Percentiles rank a stretch among this genome's conserved stretches.
These are phyloP conservation scores for Drosophila mauritiana DNA, from an alignment of 1,140 invertebrate genomes.

Conservation along the genomic window DNA sequence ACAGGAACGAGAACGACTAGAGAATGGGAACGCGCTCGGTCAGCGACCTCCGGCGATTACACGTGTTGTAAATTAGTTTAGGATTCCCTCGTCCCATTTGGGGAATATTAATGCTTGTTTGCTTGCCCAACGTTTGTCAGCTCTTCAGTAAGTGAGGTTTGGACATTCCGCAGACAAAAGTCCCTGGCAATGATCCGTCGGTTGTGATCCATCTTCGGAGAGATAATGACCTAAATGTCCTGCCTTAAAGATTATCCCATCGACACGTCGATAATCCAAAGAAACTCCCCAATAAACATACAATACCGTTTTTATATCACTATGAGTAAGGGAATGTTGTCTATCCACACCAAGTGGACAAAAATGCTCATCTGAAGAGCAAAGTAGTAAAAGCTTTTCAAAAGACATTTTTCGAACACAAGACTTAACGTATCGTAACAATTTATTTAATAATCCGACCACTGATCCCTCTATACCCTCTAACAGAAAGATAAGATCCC, in stretches of 20 bases:
- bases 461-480: neutral
- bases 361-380: too few relatives aligned
- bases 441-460: neutral
- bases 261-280: neutral
- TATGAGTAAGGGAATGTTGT: neutral
- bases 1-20: constrained; percentile 44
- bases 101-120: constrained; percentile 73
- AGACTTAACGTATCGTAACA: too few relatives aligned
- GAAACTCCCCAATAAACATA: neutral
- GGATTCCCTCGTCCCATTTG: constrained; percentile 47
- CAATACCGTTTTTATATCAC: neutral
- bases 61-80: constrained; percentile 82
- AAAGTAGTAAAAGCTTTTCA: too few relatives aligned
- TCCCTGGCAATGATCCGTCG: constrained; percentile 19
- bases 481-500: neutral
- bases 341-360: neutral
- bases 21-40: constrained; percentile 54
- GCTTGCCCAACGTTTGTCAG: constrained; percentile 27
- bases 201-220: neutral
- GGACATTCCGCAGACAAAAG: neutral
- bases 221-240: neutral
- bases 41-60: constrained; percentile 75
- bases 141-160: constrained; percentile 20
- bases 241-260: neutral
- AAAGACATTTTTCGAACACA: neutral